Percentiles rank a stretch among this genome's conserved stretches.
phyloP scores from a whole-genome alignment of 2,797 vertebrate genomes.

The Pseudopleuronectes americanus region DNA sequence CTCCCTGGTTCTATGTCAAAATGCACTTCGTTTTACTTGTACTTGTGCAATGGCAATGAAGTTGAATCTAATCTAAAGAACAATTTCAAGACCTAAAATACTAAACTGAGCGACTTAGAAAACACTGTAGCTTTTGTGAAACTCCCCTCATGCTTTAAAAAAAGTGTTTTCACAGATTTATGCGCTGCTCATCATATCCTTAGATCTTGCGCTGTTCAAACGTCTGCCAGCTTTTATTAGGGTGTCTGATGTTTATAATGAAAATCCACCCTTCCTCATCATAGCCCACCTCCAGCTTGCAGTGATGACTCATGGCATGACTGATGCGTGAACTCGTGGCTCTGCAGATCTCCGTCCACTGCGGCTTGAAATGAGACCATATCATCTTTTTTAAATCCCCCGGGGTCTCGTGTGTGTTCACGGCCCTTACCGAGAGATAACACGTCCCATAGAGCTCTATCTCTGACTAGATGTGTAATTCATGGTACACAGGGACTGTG shows the following conservation, averaged over 20 bases:
- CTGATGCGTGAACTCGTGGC: slow-evolving; percentile 46
- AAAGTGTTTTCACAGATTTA: neutral
- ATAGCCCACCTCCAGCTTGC: slow-evolving; percentile 32
- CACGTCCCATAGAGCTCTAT: neutral
- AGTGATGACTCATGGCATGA: slow-evolving; percentile 47
- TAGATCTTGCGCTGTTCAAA: slow-evolving; percentile 17
- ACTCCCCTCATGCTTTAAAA: slow-evolving; percentile 4
- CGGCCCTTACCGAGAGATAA: slow-evolving; percentile 8
- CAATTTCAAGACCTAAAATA: neutral
- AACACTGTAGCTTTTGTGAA: neutral
- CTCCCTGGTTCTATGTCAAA: too few species aligned
- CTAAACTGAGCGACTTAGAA: neutral
- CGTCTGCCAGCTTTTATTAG: slow-evolving; percentile 34
- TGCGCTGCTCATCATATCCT: slow-evolving; percentile 8
- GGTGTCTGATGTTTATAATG: slow-evolving; percentile 34
- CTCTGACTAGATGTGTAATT: neutral
- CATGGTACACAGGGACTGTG: too few species aligned
- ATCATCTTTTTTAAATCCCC: slow-evolving; percentile 27
- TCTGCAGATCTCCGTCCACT: slow-evolving; percentile 19
- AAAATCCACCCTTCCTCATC: slow-evolving; percentile 34
- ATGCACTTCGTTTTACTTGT: too few species aligned
- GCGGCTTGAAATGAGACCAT: slow-evolving; percentile 27
- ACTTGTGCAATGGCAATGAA: neutral
- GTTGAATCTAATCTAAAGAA: neutral
- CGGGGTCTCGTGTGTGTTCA: slow-evolving; percentile 7